Percentiles rank a stretch among this genome's conserved stretches.
phyloP scores from a whole-genome alignment of 2,888 invertebrate species.

The Heteromurus nitidus region DNA sequence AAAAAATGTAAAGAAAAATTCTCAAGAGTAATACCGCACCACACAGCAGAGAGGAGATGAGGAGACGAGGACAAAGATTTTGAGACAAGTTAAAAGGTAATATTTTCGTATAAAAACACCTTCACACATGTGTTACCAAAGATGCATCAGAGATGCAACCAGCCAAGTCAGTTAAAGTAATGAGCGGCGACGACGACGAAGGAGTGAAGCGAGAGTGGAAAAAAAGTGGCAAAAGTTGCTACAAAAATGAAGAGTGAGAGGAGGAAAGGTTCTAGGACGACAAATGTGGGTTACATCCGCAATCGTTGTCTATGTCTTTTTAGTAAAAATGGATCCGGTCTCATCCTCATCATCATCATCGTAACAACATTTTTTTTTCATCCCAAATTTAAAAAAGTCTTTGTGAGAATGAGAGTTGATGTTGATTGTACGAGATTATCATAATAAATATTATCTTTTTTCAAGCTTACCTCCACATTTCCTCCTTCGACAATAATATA shows the following conservation, averaged over 20 bases:
- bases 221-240: slow-evolving; percentile 47
- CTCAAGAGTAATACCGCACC: too few species aligned
- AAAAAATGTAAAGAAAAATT: background rate
- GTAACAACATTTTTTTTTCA: slow-evolving; percentile 64
- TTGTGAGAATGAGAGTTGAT: slow-evolving; percentile 14
- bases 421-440: slow-evolving; percentile 53
- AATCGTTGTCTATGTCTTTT: slow-evolving; percentile 69
- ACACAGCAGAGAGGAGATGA: background rate
- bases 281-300: slow-evolving; percentile 74
- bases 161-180: background rate
- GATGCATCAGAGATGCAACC: background rate
- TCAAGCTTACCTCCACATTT: background rate
- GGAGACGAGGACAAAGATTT: background rate
- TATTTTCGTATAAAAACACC: slow-evolving; percentile 55
- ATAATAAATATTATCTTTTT: slow-evolving; percentile 33
- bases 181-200: background rate
- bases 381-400: slow-evolving; percentile 39
- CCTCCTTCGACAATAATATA: background rate
- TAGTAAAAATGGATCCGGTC: slow-evolving; percentile 72
- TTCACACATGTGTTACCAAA: slow-evolving; percentile 14
- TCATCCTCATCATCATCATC: too few species aligned
- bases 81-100: slow-evolving; percentile 3
- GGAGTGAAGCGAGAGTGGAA: slow-evolving; percentile 2
- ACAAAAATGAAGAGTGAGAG: slow-evolving; percentile 61
- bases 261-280: slow-evolving; percentile 70